These are phyloP conservation scores for Platysternon megacephalum DNA, from an alignment of 2,113 vertebrate species.

Conservation along the genomic window DNA sequence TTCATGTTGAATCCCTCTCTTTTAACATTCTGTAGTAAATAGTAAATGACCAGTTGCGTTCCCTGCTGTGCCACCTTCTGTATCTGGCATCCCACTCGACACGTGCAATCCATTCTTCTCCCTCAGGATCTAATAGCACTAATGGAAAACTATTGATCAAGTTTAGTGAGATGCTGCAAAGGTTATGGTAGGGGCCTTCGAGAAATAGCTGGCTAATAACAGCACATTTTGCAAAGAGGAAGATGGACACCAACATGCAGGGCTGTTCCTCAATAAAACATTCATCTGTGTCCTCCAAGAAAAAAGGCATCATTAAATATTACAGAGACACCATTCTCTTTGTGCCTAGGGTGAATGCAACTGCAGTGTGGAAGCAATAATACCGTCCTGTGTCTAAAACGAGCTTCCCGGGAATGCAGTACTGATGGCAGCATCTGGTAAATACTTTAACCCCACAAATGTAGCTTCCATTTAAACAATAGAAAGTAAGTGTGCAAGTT, in stretches of 20 bases:
- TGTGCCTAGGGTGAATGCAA: neutral
- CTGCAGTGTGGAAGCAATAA: neutral
- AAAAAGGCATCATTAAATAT: neutral
- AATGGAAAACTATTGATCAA: conserved; percentile 10
- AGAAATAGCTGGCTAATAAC: conserved; percentile 31
- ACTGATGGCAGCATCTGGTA: conserved; percentile 10
- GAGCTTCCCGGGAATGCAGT: conserved; percentile 12
- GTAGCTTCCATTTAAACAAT: neutral
- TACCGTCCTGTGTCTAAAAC: neutral
- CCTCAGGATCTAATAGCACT: neutral
- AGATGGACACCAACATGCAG: neutral
- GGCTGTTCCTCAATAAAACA: conserved; percentile 20
- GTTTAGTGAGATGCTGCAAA: conserved; percentile 5
- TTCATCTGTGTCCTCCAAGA: neutral
- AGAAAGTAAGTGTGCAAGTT: neutral
- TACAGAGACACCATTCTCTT: neutral
- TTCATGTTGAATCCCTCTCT: neutral
- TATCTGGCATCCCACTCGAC: neutral
- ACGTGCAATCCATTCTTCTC: neutral
- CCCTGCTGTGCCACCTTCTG: conserved; percentile 6
- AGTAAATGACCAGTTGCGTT: conserved; percentile 27
- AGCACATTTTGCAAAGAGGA: conserved; percentile 1
- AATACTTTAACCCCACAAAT: neutral
- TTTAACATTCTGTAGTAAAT: neutral
- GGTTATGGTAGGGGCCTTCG: neutral